Conservation (phyloP, 2,888 invertebrate genomes). For the Acrobasis consociella region DNA sequence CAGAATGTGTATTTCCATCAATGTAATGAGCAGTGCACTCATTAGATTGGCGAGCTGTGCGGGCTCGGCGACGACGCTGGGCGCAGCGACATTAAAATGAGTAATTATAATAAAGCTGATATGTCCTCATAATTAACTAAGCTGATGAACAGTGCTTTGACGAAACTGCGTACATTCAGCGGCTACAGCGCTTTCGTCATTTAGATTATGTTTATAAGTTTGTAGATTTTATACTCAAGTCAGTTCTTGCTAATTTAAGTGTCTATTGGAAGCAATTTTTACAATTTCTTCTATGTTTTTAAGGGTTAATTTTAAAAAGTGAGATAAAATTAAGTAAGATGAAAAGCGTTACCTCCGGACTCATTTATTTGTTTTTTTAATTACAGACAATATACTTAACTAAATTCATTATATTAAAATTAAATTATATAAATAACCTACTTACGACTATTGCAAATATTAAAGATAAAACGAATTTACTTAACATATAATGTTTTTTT, state of each 20-base stretch:
- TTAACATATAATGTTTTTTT: background rate
- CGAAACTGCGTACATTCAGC: conserved; percentile 48
- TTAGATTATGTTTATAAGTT: too few species aligned
- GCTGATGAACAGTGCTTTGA: conserved; percentile 79
- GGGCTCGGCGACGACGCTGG: conserved; percentile 50
- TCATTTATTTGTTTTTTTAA: conserved; percentile 2
- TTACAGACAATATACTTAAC: background rate
- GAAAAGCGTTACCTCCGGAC: too few species aligned
- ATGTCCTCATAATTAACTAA: conserved; percentile 80
- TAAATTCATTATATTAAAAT: background rate
- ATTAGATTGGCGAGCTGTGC: conserved; percentile 39
- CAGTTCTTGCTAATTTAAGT: too few species aligned
- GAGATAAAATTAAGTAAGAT: too few species aligned
- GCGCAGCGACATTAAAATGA: conserved; percentile 80
- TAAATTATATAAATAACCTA: background rate
- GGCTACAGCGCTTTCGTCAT: conserved; percentile 51
- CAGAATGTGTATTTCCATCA: background rate
- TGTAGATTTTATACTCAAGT: too few species aligned
- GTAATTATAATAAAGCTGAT: conserved; percentile 82
- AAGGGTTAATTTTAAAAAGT: too few species aligned
- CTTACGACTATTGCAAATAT: too few species aligned
- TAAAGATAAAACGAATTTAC: background rate
- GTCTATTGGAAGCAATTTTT: too few species aligned
- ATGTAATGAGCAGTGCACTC: conserved; percentile 35
- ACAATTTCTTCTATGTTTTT: too few species aligned